Percentiles rank a stretch among this genome's conserved stretches.
These are phyloP conservation scores for Chiroxiphia lanceolata DNA, from an alignment of 2,797 vertebrate genomes.

Conservation along the genomic window DNA sequence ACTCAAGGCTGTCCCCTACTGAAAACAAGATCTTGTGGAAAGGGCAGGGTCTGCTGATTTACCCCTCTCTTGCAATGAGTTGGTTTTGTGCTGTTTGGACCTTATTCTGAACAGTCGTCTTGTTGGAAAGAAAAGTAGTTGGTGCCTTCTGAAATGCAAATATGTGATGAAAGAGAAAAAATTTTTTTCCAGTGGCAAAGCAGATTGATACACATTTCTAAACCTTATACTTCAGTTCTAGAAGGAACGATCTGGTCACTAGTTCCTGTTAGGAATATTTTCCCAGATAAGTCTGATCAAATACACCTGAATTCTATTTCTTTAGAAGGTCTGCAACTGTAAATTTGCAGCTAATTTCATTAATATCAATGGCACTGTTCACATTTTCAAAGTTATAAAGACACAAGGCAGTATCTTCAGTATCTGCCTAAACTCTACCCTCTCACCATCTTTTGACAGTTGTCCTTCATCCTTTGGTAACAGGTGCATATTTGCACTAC, in stretches of 20 bases:
- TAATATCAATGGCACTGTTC: neutral
- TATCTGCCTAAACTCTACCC: neutral
- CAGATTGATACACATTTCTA: neutral
- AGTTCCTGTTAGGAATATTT: neutral
- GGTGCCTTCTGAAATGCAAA: neutral
- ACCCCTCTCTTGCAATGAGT: neutral
- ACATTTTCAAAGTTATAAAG: neutral
- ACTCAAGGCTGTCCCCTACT: neutral
- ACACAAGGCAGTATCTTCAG: neutral
- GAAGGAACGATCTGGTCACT: neutral
- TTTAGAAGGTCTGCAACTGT: neutral
- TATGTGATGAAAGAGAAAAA: neutral
- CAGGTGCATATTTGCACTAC: neutral
- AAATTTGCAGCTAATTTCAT: neutral
- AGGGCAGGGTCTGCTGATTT: neutral
- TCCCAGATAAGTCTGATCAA: neutral
- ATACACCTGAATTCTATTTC: neutral
- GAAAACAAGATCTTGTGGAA: neutral
- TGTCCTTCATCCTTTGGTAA: neutral
- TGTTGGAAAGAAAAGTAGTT: neutral
- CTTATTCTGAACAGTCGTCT: neutral
- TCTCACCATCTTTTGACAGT: neutral
- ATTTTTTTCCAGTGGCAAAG: neutral
- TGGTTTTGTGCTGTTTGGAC: neutral
- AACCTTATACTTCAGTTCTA: neutral